phyloP scores from a whole-genome alignment of 2,797 vertebrate genomes.

The Allobates femoralis region DNA sequence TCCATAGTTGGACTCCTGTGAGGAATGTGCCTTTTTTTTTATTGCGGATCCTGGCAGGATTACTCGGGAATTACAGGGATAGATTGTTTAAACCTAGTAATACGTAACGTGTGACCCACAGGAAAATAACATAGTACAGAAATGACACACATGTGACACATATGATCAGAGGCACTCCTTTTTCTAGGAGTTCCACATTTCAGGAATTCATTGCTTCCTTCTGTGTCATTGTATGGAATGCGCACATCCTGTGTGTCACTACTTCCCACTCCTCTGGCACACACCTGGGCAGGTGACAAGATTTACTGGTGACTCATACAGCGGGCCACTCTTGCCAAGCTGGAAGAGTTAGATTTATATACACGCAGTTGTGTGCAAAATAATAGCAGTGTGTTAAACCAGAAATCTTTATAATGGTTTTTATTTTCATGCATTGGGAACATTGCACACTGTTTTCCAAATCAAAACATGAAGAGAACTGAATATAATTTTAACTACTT shows the following conservation, averaged over 20 bases:
- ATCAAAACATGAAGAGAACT: too few relatives aligned
- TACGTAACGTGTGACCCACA: background rate
- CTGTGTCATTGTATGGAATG: constrained; percentile 58
- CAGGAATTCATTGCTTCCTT: constrained; percentile 43
- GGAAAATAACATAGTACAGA: constrained; percentile 47
- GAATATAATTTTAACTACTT: too few relatives aligned
- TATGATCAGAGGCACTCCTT: constrained; percentile 63
- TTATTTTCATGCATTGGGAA: too few relatives aligned
- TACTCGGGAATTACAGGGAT: background rate
- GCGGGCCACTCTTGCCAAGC: background rate
- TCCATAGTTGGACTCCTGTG: background rate
- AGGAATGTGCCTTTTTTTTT: background rate
- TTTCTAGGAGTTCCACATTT: constrained; percentile 66
- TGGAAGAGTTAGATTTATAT: background rate
- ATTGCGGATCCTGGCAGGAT: background rate
- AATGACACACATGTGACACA: constrained; percentile 30
- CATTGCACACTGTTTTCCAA: too few relatives aligned
- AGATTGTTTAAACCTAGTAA: background rate
- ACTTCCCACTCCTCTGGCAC: constrained; percentile 12
- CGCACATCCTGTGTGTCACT: constrained; percentile 59
- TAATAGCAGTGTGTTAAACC: too few relatives aligned
- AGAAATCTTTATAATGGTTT: too few relatives aligned
- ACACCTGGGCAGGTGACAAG: constrained; percentile 60
- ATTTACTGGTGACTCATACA: constrained; percentile 25
- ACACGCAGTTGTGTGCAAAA: too few relatives aligned